A percentile compares a stretch with the other conserved stretches of the same genome.
Evolutionary conservation across 2,797 vertebrate species (phyloP).

Genomic region (Rhinophrynus dorsalis): DNA sequence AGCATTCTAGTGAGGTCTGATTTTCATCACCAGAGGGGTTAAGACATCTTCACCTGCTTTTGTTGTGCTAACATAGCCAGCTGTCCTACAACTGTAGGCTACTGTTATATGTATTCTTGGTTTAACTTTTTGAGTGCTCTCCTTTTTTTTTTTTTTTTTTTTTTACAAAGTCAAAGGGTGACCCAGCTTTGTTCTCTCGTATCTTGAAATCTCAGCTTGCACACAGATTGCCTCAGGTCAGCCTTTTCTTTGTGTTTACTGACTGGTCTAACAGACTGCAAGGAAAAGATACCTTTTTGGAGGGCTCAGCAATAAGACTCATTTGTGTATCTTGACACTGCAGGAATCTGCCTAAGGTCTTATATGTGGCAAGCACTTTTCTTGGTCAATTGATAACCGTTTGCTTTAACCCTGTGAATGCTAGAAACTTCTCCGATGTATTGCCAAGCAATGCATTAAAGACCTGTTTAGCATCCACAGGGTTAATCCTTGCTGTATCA

Average conservation of each 20-base stretch:
- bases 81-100: neutral
- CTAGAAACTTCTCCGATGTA: too few species aligned
- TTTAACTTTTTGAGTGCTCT: too few species aligned
- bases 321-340: neutral
- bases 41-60: too few species aligned
- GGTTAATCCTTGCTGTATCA: too few species aligned
- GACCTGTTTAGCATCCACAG: too few species aligned
- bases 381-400: too few species aligned
- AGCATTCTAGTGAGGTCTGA: too few species aligned
- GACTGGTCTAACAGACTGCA: neutral
- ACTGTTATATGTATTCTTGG: neutral
- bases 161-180: neutral
- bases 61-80: neutral
- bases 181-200: neutral
- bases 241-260: conserved; percentile 12
- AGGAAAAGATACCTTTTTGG: neutral
- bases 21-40: too few species aligned
- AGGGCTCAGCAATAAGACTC: neutral
- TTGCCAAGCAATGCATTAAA: too few species aligned
- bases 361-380: too few species aligned
- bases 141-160: too few species aligned
- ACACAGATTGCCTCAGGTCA: neutral
- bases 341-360: neutral
- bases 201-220: neutral
- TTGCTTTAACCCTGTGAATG: too few species aligned